Conservation (phyloP, 2,888 invertebrate species). For the Rutpela maculata region DNA sequence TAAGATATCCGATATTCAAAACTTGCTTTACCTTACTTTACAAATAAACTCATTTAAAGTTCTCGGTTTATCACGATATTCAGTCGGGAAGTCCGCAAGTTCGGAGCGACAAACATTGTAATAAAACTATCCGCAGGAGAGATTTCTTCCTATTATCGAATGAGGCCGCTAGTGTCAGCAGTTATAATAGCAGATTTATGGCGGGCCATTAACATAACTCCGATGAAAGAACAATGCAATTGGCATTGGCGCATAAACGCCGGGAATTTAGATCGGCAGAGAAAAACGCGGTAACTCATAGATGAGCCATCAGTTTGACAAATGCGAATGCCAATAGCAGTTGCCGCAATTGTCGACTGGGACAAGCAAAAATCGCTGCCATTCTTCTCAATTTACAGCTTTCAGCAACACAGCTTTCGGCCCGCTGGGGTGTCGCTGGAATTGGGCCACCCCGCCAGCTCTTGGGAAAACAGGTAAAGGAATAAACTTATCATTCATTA, state of each 20-base stretch:
- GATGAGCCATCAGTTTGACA: constrained; percentile 58
- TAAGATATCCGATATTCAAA: constrained; percentile 17
- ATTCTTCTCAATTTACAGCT: constrained; percentile 65
- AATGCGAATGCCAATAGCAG: constrained; percentile 68
- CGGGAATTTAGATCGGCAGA: constrained; percentile 41
- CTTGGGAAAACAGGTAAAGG: constrained; percentile 36
- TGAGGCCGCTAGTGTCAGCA: constrained; percentile 31
- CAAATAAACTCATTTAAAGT: constrained; percentile 31
- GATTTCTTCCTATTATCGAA: constrained; percentile 23
- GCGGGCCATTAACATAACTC: constrained; percentile 58
- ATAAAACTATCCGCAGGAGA: constrained; percentile 34
- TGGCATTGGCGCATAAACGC: constrained; percentile 44
- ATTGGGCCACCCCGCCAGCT: constrained; percentile 28
- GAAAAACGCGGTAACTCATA: constrained; percentile 41
- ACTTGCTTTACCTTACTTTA: constrained; percentile 19
- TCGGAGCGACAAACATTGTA: constrained; percentile 26
- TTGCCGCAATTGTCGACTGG: constrained; percentile 62
- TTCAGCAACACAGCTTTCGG: constrained; percentile 53
- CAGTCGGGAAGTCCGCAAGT: constrained; percentile 12
- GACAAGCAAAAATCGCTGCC: constrained; percentile 64
- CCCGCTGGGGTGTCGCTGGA: constrained; percentile 25
- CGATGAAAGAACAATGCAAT: constrained; percentile 60
- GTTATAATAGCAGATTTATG: constrained; percentile 55
- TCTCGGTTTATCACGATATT: neutral
- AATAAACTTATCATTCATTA: constrained; percentile 45